Evolutionary conservation across 2,888 invertebrate genomes (phyloP).

Genomic region (Drosophila rubida): DNA sequence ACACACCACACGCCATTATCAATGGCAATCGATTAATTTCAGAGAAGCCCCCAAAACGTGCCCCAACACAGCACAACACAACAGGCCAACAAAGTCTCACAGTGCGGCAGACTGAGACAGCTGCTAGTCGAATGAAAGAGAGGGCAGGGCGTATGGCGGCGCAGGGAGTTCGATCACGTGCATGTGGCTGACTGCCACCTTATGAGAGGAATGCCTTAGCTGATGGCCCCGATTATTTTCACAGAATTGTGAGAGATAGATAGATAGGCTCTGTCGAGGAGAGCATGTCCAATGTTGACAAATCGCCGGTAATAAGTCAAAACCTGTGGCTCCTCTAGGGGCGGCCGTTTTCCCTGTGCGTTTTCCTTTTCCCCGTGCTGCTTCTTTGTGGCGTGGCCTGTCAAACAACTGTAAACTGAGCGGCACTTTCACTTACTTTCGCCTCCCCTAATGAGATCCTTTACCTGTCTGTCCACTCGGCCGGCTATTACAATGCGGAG

Average conservation of each 20-base stretch:
- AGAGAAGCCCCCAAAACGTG: conserved; percentile 64
- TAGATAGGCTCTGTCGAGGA: conserved; percentile 41
- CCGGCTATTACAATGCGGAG: conserved; percentile 36
- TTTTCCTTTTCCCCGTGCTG: conserved; percentile 5
- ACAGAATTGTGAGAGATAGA: conserved; percentile 54
- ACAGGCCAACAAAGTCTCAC: conserved; percentile 8
- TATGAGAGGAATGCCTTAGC: conserved; percentile 38
- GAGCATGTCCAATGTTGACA: conserved; percentile 84
- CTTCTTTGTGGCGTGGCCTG: conserved; percentile 21
- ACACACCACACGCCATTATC: conserved; percentile 76
- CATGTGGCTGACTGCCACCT: conserved; percentile 31
- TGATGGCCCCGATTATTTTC: conserved; percentile 49
- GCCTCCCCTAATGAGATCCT: conserved; percentile 70
- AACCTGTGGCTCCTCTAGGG: conserved; percentile 58
- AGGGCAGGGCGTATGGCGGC: conserved; percentile 15
- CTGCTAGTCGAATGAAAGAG: neutral
- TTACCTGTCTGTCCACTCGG: conserved; percentile 65
- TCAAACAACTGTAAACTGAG: conserved; percentile 64
- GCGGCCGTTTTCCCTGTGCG: neutral
- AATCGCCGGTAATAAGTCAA: conserved; percentile 83
- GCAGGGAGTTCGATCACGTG: conserved; percentile 19
- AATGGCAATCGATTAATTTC: conserved; percentile 83
- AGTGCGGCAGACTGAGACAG: neutral
- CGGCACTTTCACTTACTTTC: conserved; percentile 77
- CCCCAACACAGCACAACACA: conserved; percentile 2